These are phyloP conservation scores for Dermatemys mawii DNA, from an alignment of 2,113 vertebrate genomes.

Conservation along the genomic window DNA sequence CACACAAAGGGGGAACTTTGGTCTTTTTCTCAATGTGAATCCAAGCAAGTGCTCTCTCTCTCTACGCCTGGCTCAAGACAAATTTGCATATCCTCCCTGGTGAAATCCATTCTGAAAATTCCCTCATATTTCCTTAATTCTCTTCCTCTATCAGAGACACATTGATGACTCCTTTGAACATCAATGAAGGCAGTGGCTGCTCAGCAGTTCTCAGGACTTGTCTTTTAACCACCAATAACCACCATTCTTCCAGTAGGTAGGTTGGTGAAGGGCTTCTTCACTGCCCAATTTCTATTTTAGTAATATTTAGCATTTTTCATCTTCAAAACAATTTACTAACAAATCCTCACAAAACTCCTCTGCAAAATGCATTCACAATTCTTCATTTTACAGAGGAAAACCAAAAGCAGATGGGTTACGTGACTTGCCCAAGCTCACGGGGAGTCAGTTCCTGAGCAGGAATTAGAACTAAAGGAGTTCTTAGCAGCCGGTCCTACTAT, in stretches of 20 bases:
- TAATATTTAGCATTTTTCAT: neutral
- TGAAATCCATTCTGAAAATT: neutral
- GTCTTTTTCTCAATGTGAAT: neutral
- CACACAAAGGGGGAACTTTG: neutral
- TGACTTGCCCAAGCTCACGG: constrained; percentile 35
- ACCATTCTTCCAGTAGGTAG: neutral
- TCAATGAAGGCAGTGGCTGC: neutral
- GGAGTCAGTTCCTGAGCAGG: neutral
- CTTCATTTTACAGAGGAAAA: constrained; percentile 25
- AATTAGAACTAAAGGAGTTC: neutral
- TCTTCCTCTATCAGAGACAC: neutral
- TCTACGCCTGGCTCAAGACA: neutral
- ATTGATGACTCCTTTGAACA: neutral
- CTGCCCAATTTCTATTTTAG: constrained; percentile 12
- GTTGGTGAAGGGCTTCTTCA: neutral
- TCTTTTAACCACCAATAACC: neutral
- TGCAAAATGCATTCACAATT: neutral
- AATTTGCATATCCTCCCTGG: neutral
- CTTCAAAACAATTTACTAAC: neutral
- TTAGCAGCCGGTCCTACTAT: neutral
- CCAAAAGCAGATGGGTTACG: neutral
- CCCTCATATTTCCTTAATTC: neutral
- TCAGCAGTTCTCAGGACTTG: neutral
- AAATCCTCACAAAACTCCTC: constrained; percentile 27
- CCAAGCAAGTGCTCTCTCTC: too few species aligned